Evolutionary conservation across 2,888 invertebrate genomes (phyloP).

Genomic region (Druceiella hillmani): DNA sequence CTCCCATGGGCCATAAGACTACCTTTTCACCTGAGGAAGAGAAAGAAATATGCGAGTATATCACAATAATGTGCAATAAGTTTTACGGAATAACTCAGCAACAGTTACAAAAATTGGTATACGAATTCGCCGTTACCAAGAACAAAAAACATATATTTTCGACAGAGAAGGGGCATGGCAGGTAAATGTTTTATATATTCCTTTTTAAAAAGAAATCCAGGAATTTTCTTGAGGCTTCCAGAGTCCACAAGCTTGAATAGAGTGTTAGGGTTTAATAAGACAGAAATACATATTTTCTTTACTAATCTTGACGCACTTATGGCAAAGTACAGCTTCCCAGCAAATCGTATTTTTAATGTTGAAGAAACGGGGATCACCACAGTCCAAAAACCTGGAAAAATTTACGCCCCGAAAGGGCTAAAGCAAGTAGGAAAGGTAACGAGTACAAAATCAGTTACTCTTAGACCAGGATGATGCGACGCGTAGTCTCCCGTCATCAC

Average conservation of each 20-base stretch:
- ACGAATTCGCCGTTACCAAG: too few relatives aligned
- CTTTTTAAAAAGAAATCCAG: slow-evolving; percentile 11
- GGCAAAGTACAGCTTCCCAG: slow-evolving; percentile 4
- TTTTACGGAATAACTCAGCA: slow-evolving; percentile 10
- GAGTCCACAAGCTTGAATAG: slow-evolving; percentile 8
- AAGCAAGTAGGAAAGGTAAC: too few relatives aligned
- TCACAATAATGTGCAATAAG: slow-evolving; percentile 7
- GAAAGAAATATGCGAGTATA: too few relatives aligned
- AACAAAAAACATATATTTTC: slow-evolving; percentile 11
- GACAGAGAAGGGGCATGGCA: slow-evolving; percentile 4
- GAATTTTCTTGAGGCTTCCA: too few relatives aligned
- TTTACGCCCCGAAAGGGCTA: too few relatives aligned
- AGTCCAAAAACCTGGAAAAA: too few relatives aligned
- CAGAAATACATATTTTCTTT: slow-evolving; percentile 6
- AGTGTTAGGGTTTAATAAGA: slow-evolving; percentile 7
- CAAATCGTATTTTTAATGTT: slow-evolving; percentile 9
- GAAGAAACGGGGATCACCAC: too few relatives aligned
- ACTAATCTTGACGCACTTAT: slow-evolving; percentile 5
- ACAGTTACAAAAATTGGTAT: slow-evolving; percentile 9
- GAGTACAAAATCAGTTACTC: too few relatives aligned
- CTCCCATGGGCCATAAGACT: too few relatives aligned
- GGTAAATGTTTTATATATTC: slow-evolving; percentile 9
- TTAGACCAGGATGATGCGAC: too few relatives aligned
- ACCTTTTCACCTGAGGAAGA: too few relatives aligned
- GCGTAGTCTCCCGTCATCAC: too few relatives aligned